Conservation (phyloP, 53 echinoderm and acorn worm genomes). For the Holothuria leucospilota region DNA sequence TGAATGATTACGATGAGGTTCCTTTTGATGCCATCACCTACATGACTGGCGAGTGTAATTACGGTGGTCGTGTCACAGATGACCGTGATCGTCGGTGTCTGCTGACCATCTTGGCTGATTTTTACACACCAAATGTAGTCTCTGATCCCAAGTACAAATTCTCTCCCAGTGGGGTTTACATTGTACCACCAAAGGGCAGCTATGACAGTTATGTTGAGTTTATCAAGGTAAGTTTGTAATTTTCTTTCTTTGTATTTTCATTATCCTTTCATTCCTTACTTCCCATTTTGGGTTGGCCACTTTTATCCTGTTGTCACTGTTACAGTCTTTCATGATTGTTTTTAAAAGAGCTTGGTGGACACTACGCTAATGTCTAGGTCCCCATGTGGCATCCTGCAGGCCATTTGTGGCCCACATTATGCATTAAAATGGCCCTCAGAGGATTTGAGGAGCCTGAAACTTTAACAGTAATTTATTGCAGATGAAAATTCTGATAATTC, state of each 20-base stretch:
- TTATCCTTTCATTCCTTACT: neutral
- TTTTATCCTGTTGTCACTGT: too few relatives aligned
- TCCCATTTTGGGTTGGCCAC: neutral
- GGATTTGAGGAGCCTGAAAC: too few relatives aligned
- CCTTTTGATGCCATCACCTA: constrained; percentile 95
- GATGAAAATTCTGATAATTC: too few relatives aligned
- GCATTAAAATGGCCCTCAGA: too few relatives aligned
- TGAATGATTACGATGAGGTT: constrained; percentile 96
- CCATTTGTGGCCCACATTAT: too few relatives aligned
- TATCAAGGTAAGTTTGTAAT: constrained; percentile 75
- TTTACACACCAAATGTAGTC: constrained; percentile 83
- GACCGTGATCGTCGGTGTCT: constrained; percentile 89
- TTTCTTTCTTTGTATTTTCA: neutral
- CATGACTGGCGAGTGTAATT: constrained; percentile 99
- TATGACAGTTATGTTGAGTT: constrained; percentile 97
- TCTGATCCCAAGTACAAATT: constrained; percentile 92
- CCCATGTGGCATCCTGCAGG: too few relatives aligned
- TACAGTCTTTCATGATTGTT: too few relatives aligned
- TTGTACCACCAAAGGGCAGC: constrained; percentile 83
- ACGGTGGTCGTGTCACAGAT: constrained; percentile 94
- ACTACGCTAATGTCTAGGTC: too few relatives aligned
- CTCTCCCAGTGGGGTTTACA: constrained; percentile 92
- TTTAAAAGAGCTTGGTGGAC: too few relatives aligned
- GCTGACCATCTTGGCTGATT: constrained; percentile 94
- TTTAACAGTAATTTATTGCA: too few relatives aligned